phyloP scores from a whole-genome alignment of 2,113 vertebrate species.

The Nematolebias whitei region DNA sequence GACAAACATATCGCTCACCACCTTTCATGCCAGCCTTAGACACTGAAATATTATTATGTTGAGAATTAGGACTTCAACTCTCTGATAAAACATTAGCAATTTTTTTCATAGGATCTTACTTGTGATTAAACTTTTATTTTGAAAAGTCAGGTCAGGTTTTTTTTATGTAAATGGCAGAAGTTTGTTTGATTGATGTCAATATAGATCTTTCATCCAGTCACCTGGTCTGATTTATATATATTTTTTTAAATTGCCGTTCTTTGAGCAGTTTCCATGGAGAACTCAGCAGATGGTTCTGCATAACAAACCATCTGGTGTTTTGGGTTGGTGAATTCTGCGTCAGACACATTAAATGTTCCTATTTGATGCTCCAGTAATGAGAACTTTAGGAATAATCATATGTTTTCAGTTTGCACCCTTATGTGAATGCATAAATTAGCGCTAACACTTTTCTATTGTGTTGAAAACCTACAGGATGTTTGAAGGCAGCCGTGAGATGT shows the following conservation, averaged over 20 bases:
- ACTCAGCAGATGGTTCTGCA: background rate
- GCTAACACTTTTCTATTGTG: too few relatives aligned
- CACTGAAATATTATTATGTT: too few relatives aligned
- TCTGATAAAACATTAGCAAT: too few relatives aligned
- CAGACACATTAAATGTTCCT: background rate
- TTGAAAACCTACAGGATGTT: too few relatives aligned
- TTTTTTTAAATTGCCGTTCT: too few relatives aligned
- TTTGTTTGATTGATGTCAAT: too few relatives aligned
- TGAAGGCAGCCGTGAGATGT: too few relatives aligned
- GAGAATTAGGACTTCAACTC: too few relatives aligned
- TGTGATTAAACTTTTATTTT: background rate
- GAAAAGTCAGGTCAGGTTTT: background rate
- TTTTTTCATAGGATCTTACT: too few relatives aligned
- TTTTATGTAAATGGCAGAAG: background rate
- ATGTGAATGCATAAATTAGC: conserved; percentile 8
- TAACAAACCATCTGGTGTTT: conserved; percentile 7
- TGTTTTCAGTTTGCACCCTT: background rate
- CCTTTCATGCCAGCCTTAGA: too few relatives aligned
- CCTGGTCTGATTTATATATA: background rate
- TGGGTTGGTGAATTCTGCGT: background rate
- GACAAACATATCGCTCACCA: too few relatives aligned
- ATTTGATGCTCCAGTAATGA: background rate
- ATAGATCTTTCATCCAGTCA: background rate
- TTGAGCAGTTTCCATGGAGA: background rate
- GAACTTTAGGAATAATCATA: conserved; percentile 5